A percentile compares a stretch with the other conserved stretches of the same genome.
Evolutionary conservation across 2,797 vertebrate species (phyloP).

Genomic region (Poeciliopsis gracilis): DNA sequence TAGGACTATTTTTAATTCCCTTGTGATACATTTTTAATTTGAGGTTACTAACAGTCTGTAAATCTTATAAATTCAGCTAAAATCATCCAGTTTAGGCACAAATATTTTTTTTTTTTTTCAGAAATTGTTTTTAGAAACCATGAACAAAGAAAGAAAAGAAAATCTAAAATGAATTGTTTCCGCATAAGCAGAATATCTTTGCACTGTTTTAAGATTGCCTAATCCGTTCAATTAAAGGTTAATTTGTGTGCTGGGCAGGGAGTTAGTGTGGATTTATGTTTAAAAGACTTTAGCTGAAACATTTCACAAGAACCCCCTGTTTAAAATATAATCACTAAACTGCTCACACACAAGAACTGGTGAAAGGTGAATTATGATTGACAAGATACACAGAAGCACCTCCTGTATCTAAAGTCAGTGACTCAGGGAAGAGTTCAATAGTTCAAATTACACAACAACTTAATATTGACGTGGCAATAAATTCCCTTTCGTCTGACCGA

Average conservation of each 20-base stretch:
- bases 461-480: neutral
- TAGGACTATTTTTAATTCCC: neutral
- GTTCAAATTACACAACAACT: neutral
- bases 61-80: neutral
- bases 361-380: neutral
- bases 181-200: neutral
- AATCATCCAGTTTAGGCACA: neutral
- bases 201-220: neutral
- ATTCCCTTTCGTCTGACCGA: too few relatives aligned
- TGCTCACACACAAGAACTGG: neutral
- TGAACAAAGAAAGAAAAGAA: neutral
- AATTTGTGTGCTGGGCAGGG: constrained; percentile 4
- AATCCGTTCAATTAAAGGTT: constrained; percentile 28
- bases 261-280: neutral
- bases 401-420: neutral
- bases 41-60: neutral
- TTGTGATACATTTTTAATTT: neutral
- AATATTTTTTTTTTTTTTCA: neutral
- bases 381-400: neutral
- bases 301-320: constrained; percentile 5
- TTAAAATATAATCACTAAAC: neutral
- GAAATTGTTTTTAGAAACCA: neutral
- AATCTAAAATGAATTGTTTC: neutral
- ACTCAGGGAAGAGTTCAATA: neutral
- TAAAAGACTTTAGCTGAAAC: neutral